phyloP scores from a whole-genome alignment of 2,888 invertebrate species.

The Achlya flavicornis region DNA sequence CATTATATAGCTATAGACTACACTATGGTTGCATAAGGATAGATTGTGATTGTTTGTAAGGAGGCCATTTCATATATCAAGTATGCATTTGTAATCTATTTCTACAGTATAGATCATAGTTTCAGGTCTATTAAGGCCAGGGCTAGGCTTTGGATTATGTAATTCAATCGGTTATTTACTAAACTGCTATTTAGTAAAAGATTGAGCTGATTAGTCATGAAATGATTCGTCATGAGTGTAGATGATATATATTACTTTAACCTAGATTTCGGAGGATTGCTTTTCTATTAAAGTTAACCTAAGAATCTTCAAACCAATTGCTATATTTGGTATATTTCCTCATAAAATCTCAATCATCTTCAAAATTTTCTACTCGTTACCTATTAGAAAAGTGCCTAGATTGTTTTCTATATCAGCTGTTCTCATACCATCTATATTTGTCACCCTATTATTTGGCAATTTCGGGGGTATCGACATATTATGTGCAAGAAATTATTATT shows the following conservation, averaged over 20 bases:
- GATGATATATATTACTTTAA: too few species aligned
- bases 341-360: too few species aligned
- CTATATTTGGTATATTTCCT: too few species aligned
- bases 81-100: constrained; percentile 17
- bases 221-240: background rate
- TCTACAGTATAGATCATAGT: constrained; percentile 24
- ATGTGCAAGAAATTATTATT: background rate
- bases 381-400: too few species aligned
- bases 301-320: too few species aligned
- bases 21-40: constrained; percentile 15
- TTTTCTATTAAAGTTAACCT: too few species aligned
- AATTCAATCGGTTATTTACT: background rate
- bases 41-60: constrained; percentile 24
- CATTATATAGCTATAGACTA: constrained; percentile 19
- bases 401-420: too few species aligned
- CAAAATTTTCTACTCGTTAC: too few species aligned
- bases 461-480: background rate
- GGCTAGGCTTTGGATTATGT: background rate
- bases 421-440: too few species aligned
- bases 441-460: too few species aligned
- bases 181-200: background rate
- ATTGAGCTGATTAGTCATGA: background rate
- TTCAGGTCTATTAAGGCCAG: constrained; percentile 20
- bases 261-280: too few species aligned
- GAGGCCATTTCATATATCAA: constrained; percentile 33